Base-by-base conservation (phyloP, 35 echinoderm and acorn worm species). In the Apostichopus japonicus region DNA sequence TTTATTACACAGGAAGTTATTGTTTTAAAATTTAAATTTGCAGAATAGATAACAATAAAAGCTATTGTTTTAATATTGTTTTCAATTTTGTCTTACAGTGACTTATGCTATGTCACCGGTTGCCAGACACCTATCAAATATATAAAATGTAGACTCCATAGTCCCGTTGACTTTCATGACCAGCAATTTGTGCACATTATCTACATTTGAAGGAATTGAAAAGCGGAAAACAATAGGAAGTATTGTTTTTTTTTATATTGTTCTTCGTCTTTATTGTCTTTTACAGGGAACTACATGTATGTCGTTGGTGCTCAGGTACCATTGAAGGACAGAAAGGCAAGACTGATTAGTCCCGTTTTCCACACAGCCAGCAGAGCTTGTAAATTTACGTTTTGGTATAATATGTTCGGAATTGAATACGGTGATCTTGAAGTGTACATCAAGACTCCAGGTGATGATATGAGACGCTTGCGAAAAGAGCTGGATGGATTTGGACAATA, bases 361-460 rank as follows among this genome's bases (percentile, higher is more conserved):
- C 13, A 76, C 8, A 71, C 54, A 15, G 92, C 94, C 53, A 33
- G 86, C 86, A 65, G 92, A 21, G 78, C 92, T 6, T 90, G 92
- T 86, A 77, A 88, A 54, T 77, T 98, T 19, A 82, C 87, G 7
- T 98, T 98, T 82, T 98, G 93, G 93, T 98, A 94, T 53, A 90
- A 96, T 81, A 98, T 98, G 97, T 94, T 95, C 73, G 93, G 93
- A 10, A 24, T 84, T 55, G 87, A 90, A 53, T 84, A 90, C 23
- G 93, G 93, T 6, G 93, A 94, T 23, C 44, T 94, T 14, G 87
- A 94, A 55, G 79, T 86, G 4, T 94, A 91, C 33, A 55, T 70
- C 10, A 70, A 55, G 44, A 79, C 77, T 15, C 73, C 76, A 0
- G 10, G 8, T 6, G 87, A 76, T 0, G 33, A 55, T 8, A 83